These are phyloP conservation scores for Crambe crambe DNA, from an alignment of 37 sponge, comb jelly and placozoan species.

Conservation along the genomic window DNA sequence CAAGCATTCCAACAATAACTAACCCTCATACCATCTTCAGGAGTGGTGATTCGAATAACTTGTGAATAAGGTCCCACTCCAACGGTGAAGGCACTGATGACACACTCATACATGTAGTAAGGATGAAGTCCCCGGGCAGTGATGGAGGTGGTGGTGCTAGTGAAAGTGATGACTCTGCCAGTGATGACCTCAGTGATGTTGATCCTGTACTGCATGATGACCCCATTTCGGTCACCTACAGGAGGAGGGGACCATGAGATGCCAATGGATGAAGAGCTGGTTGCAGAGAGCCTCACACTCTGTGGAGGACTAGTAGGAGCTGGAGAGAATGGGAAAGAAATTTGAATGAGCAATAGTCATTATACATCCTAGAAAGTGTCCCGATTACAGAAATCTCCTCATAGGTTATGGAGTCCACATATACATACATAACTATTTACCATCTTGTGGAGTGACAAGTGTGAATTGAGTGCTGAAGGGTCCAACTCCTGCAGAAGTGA, in stretches of 20 bases:
- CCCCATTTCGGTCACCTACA: constrained; percentile 22
- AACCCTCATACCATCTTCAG: constrained; percentile 52
- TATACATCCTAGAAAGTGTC: too few species aligned
- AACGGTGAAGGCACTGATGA: constrained; percentile 30
- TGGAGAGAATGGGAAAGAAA: not conserved
- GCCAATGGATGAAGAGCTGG: constrained; percentile 1
- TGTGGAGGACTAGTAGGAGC: constrained; percentile 22
- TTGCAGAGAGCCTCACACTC: not conserved
- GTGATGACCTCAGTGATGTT: constrained; percentile 26
- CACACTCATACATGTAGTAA: constrained; percentile 30
- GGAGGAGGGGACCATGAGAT: constrained; percentile 33
- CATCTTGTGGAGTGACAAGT: not conserved
- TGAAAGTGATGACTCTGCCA: not conserved
- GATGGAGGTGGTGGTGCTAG: constrained; percentile 5
- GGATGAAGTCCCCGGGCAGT: constrained; percentile 25
- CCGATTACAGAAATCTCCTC: too few species aligned
- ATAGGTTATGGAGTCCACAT: too few species aligned
- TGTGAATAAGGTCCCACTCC: constrained; percentile 41
- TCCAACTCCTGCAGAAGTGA: constrained; percentile 8
- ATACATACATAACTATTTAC: not conserved
- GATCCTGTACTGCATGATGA: constrained; percentile 36
- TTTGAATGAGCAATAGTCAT: too few species aligned
- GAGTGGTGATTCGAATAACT: constrained; percentile 10
- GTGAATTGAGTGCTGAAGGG: not conserved
- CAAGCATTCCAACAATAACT: too few species aligned